These are phyloP conservation scores for Plemyria rubiginata DNA, from an alignment of 2,888 invertebrate genomes.

Conservation along the genomic window DNA sequence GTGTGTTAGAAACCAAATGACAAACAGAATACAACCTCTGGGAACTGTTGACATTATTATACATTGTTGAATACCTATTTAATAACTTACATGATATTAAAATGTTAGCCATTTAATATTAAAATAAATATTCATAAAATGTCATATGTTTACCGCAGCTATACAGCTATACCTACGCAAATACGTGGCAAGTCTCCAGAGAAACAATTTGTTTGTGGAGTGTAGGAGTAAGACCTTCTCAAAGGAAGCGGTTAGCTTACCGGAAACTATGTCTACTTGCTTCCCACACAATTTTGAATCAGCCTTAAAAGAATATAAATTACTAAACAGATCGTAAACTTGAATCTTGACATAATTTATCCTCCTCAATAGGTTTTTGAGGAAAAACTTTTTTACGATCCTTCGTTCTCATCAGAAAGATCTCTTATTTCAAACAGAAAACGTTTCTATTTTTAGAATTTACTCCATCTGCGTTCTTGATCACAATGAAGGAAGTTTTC, in stretches of 20 bases:
- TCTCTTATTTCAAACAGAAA: constrained; percentile 49
- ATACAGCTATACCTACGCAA: neutral
- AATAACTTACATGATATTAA: too few relatives aligned
- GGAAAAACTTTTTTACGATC: constrained; percentile 49
- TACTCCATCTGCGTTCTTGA: constrained; percentile 8
- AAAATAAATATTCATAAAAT: too few relatives aligned
- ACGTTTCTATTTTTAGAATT: constrained; percentile 48
- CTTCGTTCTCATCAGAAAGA: constrained; percentile 45
- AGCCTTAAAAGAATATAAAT: constrained; percentile 44
- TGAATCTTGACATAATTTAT: constrained; percentile 50
- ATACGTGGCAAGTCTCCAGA: neutral
- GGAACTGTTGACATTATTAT: too few relatives aligned
- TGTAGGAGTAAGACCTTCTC: neutral
- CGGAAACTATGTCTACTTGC: constrained; percentile 1
- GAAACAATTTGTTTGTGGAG: neutral
- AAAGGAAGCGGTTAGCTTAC: neutral
- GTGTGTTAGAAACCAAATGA: too few relatives aligned
- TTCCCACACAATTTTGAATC: constrained; percentile 19
- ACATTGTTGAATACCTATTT: too few relatives aligned
- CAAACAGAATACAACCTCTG: too few relatives aligned
- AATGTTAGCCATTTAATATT: too few relatives aligned
- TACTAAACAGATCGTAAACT: constrained; percentile 46
- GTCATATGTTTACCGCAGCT: too few relatives aligned
- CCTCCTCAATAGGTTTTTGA: constrained; percentile 39
- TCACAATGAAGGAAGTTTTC: too few relatives aligned